phyloP scores from a whole-genome alignment of 2,797 vertebrate species.

The Enteromius paludinosus region DNA sequence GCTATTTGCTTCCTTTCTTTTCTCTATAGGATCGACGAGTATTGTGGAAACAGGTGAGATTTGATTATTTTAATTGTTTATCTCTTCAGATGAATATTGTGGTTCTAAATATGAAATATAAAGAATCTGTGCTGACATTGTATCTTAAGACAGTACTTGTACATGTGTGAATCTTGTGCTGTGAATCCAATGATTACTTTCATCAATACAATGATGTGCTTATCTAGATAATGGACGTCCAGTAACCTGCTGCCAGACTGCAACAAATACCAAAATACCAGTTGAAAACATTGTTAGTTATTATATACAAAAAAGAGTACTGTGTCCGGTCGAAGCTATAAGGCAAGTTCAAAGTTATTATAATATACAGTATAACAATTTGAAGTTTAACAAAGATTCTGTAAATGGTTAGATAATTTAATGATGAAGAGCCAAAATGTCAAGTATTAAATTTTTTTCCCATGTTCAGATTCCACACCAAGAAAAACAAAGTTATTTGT shows the following conservation, averaged over 20 bases:
- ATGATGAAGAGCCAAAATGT: background rate
- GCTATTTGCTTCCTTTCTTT: background rate
- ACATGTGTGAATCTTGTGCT: background rate
- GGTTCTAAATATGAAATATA: background rate
- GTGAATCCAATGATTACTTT: background rate
- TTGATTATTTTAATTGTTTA: background rate
- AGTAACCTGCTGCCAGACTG: fast-evolving
- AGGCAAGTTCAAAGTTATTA: conserved; percentile 17
- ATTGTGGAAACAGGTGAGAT: background rate
- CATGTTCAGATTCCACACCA: background rate
- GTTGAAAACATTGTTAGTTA: fast-evolving
- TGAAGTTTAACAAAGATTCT: background rate
- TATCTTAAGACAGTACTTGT: background rate
- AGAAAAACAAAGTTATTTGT: fast-evolving
- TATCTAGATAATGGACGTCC: fast-evolving
- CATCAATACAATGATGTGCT: background rate
- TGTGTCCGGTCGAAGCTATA: background rate
- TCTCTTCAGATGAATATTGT: background rate
- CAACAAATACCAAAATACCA: fast-evolving
- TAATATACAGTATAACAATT: background rate
- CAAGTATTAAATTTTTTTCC: background rate
- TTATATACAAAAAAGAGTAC: fast-evolving
- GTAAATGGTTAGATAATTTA: background rate
- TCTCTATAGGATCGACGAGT: background rate
- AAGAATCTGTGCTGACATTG: background rate